A percentile compares a stretch with the other conserved stretches of the same genome.
These are phyloP conservation scores for Pseudonaja textilis DNA, from an alignment of 2,113 vertebrate species.

Conservation along the genomic window DNA sequence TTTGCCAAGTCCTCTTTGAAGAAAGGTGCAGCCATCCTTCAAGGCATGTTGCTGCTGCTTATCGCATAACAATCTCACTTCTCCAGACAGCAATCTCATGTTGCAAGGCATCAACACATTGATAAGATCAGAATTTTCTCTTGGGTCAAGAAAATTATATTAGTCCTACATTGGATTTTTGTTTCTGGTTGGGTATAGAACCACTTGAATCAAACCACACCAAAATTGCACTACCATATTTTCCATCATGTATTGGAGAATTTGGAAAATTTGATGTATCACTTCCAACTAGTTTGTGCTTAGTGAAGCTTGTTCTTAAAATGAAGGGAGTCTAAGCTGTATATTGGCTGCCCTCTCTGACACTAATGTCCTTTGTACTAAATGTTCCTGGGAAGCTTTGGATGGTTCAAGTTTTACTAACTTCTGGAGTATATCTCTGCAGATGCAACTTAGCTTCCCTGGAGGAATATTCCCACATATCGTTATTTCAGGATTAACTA, in stretches of 20 bases:
- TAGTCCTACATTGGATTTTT: background rate
- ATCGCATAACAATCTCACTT: background rate
- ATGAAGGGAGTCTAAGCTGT: background rate
- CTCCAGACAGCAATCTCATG: background rate
- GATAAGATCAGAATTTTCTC: slow-evolving; percentile 11
- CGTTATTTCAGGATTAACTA: background rate
- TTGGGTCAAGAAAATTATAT: background rate
- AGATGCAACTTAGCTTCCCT: background rate
- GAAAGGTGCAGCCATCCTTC: background rate
- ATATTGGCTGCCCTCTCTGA: background rate
- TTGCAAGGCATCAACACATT: background rate
- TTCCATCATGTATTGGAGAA: background rate
- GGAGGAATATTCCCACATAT: background rate
- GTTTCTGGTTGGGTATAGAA: background rate
- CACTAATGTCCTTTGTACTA: background rate
- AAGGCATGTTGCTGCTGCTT: background rate
- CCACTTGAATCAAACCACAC: background rate
- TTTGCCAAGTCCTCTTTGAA: background rate
- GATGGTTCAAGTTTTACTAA: background rate
- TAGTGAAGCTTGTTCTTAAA: background rate
- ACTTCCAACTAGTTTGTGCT: background rate
- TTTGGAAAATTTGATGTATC: background rate
- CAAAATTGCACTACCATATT: background rate
- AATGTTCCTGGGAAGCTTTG: background rate
- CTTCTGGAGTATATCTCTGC: background rate